These are phyloP conservation scores for Eptesicus fuscus DNA, from an alignment of 2,113 vertebrate species.

Conservation along the genomic window DNA sequence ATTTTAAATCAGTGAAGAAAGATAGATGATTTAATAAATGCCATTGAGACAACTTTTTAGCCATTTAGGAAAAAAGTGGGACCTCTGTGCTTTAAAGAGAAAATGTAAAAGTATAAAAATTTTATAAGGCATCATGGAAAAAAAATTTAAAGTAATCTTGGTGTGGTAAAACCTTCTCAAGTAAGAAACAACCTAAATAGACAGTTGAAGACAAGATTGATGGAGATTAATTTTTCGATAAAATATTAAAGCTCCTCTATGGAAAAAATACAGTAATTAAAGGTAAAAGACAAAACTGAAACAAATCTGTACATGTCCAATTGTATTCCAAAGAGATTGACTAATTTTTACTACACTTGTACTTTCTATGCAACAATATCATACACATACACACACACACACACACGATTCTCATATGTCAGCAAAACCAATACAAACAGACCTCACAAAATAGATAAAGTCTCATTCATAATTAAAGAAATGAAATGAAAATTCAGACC, in stretches of 20 bases:
- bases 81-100: conserved; percentile 12
- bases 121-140: background rate
- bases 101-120: conserved; percentile 7
- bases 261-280: background rate
- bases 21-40: conserved; percentile 52
- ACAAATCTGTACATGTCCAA: background rate
- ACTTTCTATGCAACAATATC: background rate
- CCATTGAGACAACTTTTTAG: conserved; percentile 38
- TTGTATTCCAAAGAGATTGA: background rate
- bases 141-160: background rate
- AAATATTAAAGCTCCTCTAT: background rate
- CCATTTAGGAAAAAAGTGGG: background rate
- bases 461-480: conserved; percentile 26
- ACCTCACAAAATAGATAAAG: background rate
- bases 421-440: background rate
- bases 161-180: background rate
- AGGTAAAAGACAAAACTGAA: background rate
- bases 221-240: background rate
- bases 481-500: conserved; percentile 29
- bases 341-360: background rate
- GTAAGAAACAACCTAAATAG: background rate
- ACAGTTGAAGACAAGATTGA: background rate
- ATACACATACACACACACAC: background rate
- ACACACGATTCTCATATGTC: background rate
- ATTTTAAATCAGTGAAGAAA: conserved; percentile 55